A percentile compares a stretch with the other conserved stretches of the same genome.
Evolutionary conservation across 35 echinoderm and acorn worm genomes (phyloP).

Genomic region (Apostichopus parvimensis): DNA sequence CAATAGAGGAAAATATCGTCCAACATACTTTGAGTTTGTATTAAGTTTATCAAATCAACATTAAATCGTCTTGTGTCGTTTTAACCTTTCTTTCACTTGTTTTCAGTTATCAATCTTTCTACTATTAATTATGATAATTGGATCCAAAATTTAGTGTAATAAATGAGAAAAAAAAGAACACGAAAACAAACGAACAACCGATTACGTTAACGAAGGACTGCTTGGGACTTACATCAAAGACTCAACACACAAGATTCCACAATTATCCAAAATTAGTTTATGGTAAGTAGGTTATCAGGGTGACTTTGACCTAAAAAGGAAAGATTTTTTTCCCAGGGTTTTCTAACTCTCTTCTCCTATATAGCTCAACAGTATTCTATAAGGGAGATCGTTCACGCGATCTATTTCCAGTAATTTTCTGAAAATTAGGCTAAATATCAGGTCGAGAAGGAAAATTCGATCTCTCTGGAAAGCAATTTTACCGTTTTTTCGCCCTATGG

Average conservation of each 20-base stretch:
- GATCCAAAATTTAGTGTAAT: no score
- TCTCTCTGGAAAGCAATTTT: neutral
- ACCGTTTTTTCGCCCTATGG: neutral
- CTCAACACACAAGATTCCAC: no score
- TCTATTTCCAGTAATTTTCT: neutral
- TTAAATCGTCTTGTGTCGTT: no score
- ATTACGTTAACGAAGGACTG: neutral
- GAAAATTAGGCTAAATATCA: neutral
- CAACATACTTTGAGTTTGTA: no score
- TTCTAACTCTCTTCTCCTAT: neutral
- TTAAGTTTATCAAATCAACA: no score
- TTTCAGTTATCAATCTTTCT: no score
- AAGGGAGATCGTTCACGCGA: neutral
- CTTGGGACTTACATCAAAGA: no score
- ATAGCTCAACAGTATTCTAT: neutral
- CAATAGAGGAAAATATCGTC: no score
- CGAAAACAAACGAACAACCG: neutral
- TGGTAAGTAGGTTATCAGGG: neutral
- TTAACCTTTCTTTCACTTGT: no score
- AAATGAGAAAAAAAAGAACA: neutral
- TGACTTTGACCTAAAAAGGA: neutral
- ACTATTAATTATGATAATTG: no score
- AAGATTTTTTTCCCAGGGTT: neutral
- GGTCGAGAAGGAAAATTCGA: conserved; percentile 3
- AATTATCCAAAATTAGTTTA: no score